phyloP scores from a whole-genome alignment of 2,888 invertebrate genomes.

The Argynnis bischoffii region DNA sequence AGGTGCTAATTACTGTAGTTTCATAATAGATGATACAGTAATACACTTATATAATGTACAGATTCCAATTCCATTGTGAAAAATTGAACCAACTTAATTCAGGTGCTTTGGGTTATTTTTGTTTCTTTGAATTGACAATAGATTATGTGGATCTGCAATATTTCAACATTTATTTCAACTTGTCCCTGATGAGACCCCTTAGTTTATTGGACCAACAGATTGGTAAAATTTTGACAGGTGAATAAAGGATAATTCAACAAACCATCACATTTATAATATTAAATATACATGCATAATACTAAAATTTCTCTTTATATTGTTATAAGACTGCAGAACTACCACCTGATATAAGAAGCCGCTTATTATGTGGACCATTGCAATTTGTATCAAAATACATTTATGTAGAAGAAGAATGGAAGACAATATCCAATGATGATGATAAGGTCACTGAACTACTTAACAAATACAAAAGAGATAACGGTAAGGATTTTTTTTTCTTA shows the following conservation, averaged over 20 bases:
- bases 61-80: no score
- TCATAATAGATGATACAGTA: no score
- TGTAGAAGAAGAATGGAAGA: slow-evolving; percentile 73
- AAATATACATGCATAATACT: not conserved
- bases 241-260: not conserved
- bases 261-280: not conserved
- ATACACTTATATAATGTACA: no score
- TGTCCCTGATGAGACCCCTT: no score
- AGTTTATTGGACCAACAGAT: no score
- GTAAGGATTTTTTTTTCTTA: slow-evolving; percentile 45
- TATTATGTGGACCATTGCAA: slow-evolving; percentile 62
- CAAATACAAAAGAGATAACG: slow-evolving; percentile 73
- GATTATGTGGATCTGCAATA: no score
- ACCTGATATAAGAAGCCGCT: slow-evolving; percentile 61
- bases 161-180: no score
- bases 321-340: slow-evolving; percentile 69
- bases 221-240: no score
- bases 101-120: no score
- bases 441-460: slow-evolving; percentile 66
- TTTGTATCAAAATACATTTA: slow-evolving; percentile 71
- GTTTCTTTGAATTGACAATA: no score
- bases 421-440: slow-evolving; percentile 53
- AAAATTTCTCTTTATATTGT: not conserved
- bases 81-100: no score
- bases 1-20: no score